Evolutionary conservation across 2,888 invertebrate species (phyloP).

Genomic region (Tanytarsus gracilentus): DNA sequence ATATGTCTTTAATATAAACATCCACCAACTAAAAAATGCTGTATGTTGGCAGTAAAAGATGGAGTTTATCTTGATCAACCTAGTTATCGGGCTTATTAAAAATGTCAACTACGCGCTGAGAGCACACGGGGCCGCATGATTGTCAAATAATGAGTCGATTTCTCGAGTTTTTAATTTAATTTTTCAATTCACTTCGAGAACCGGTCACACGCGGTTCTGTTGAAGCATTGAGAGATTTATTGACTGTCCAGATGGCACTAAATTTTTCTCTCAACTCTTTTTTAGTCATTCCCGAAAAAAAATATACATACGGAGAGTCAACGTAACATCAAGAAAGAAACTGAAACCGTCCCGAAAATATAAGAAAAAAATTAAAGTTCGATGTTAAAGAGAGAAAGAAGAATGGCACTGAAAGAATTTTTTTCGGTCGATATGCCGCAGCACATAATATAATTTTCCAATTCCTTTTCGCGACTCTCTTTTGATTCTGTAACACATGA

Average conservation of each 20-base stretch:
- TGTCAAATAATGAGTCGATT: slow-evolving; percentile 27
- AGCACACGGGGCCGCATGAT: no score
- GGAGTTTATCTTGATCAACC: slow-evolving; percentile 23
- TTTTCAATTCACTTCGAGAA: slow-evolving; percentile 17
- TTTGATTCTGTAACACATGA: background rate
- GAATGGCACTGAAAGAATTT: slow-evolving; percentile 6
- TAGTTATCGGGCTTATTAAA: slow-evolving; percentile 19
- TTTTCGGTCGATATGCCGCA: background rate
- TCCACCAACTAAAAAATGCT: no score
- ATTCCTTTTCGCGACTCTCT: slow-evolving; percentile 8
- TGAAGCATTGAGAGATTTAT: slow-evolving; percentile 29
- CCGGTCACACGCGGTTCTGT: slow-evolving; percentile 26
- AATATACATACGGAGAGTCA: background rate
- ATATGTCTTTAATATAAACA: no score
- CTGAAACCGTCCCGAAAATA: slow-evolving; percentile 10
- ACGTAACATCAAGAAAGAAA: background rate
- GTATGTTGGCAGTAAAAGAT: no score
- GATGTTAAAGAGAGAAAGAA: background rate
- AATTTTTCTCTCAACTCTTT: slow-evolving; percentile 15
- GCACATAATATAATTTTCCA: slow-evolving; percentile 11
- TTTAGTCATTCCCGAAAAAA: slow-evolving; percentile 10
- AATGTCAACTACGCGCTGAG: slow-evolving; percentile 17
- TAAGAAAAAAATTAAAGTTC: slow-evolving; percentile 5
- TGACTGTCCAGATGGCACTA: slow-evolving; percentile 29
- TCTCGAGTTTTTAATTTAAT: slow-evolving; percentile 12